phyloP scores from a whole-genome alignment of 1,140 invertebrate genomes.

The Cotesia typhae region DNA sequence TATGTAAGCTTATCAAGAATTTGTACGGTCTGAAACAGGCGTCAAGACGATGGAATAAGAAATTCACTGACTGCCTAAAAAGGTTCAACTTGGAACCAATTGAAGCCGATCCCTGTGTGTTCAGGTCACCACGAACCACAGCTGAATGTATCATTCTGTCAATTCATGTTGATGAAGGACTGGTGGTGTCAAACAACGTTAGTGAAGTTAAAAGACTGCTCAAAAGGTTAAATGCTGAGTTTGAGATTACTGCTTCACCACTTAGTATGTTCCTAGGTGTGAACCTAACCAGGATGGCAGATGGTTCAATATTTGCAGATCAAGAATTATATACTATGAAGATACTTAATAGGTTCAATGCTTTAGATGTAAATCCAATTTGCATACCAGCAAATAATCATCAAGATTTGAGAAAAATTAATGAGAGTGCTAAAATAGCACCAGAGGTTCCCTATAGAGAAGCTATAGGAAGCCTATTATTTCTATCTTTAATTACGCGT shows the following conservation, averaged over 20 bases:
- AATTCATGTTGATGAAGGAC: background rate
- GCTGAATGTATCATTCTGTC: background rate
- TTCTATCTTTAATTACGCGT: background rate
- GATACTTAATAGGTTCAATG: background rate
- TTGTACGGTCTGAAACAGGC: constrained; percentile 19
- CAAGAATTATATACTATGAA: background rate
- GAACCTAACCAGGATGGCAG: background rate
- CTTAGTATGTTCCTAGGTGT: background rate
- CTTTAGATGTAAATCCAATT: background rate
- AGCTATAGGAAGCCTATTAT: constrained; percentile 12
- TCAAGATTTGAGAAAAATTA: background rate
- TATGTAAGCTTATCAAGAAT: background rate
- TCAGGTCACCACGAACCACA: background rate
- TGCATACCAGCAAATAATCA: background rate
- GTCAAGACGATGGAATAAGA: background rate
- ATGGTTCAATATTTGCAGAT: background rate
- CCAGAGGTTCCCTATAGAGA: constrained; percentile 4
- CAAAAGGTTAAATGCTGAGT: background rate
- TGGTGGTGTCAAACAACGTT: background rate
- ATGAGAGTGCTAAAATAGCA: too few relatives aligned
- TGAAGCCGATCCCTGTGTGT: constrained; percentile 4
- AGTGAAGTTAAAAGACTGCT: too few relatives aligned
- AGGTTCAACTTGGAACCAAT: background rate
- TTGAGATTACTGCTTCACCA: background rate
- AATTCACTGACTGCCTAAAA: background rate